Evolutionary conservation across 2,888 invertebrate species (phyloP).

Genomic region (Osmoderma eremita): DNA sequence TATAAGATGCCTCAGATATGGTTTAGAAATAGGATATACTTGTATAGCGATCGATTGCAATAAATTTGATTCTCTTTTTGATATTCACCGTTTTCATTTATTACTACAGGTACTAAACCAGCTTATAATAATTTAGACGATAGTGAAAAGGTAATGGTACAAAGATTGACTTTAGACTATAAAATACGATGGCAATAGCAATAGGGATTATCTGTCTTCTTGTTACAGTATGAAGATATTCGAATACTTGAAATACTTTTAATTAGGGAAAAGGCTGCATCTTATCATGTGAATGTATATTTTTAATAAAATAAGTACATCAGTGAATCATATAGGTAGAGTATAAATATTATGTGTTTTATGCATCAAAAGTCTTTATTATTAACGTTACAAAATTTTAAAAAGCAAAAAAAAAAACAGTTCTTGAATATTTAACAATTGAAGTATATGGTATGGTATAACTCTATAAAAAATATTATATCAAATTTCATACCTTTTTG

Average conservation of each 20-base stretch:
- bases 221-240: not conserved
- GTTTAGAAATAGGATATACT: too few species aligned
- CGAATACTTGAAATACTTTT: conserved; percentile 9
- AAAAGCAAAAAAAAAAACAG: not conserved
- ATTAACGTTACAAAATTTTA: conserved; percentile 1
- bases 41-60: too few species aligned
- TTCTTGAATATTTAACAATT: conserved; percentile 11
- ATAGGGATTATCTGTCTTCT: not conserved
- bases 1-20: too few species aligned
- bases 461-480: conserved; percentile 22
- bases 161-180: too few species aligned
- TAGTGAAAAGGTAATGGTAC: too few species aligned
- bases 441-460: conserved; percentile 15
- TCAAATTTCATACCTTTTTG: conserved; percentile 1
- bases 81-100: not conserved
- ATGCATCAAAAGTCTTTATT: not conserved
- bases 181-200: too few species aligned
- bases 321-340: conserved; percentile 6
- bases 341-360: not conserved
- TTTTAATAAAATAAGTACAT: conserved; percentile 30
- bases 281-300: not conserved
- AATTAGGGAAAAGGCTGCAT: not conserved
- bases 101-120: too few species aligned
- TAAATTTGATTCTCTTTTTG: not conserved
- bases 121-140: too few species aligned